Base-by-base conservation (phyloP, 2,797 vertebrate species). In the Champsocephalus esox region DNA sequence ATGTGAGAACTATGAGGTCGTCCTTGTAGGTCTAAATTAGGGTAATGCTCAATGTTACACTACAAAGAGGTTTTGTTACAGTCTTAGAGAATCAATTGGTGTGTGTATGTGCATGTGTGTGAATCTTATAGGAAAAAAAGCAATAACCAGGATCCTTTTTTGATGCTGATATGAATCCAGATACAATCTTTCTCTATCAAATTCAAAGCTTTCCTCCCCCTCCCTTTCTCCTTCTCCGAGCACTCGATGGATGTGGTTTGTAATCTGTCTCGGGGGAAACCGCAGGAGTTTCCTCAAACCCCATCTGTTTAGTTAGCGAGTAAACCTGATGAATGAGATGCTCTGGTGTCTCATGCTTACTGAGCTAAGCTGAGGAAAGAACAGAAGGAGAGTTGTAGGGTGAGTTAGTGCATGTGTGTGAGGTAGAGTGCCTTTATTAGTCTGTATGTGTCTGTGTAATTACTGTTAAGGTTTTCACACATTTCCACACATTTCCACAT, bases 311-410 rank as follows among this genome's bases (percentile, higher is more conserved):
- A 86, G 89, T 85, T 89, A 59, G 84, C 66, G 19, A 88, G 77
- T 79, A 81, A 88, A 86, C 83, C 91, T 92, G 89, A 92, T 92
- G 89, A 92, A 92, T 91, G 88, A 76, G 78, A 87, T 86, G 79
- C 87, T 88, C 84, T 77, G 75, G 91, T 87, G 86, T 81, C 79
- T 84, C 82, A 52, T 84, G 85, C 76, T 83, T 66, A 86, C 77
- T 81, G 88, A 87, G 71, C 87, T 77, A 59, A 82, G 72, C 73
- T 48, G 66, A 80, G 62, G 65, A 75, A 63, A 58, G 62, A 84
- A 75, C 80, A 84, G 80, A 83, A 78, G 89, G 73, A 77, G 70
- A 77, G 59, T 81, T 81, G 58, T 67, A 55, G 79, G 66, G 64
- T 80, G 73, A 80, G 62, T 16, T 64, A 17, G 70, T 51, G 70